Percentiles rank a stretch among this genome's conserved stretches.
Evolutionary conservation across 2,797 vertebrate genomes (phyloP).

Genomic region (Steatocranus sp.): DNA sequence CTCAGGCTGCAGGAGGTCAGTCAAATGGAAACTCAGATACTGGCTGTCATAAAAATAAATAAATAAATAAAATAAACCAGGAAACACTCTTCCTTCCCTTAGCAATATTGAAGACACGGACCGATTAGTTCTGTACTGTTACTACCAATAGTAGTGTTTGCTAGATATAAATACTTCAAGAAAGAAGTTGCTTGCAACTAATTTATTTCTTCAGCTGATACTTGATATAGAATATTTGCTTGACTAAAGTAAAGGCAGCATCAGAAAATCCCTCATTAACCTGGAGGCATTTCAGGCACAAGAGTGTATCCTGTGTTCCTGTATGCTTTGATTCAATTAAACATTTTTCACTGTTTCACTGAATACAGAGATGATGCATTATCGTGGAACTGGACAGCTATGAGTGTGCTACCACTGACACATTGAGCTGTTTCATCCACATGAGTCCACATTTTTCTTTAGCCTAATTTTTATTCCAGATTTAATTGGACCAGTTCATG

Average conservation of each 20-base stretch:
- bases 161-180: background rate
- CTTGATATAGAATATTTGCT: background rate
- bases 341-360: background rate
- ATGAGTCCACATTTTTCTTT: background rate
- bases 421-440: background rate
- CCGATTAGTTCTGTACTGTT: background rate
- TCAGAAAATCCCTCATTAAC: background rate
- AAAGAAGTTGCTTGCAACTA: background rate
- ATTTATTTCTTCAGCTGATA: background rate
- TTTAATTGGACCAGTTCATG: conserved; percentile 27
- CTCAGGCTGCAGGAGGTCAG: background rate
- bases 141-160: background rate
- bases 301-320: background rate
- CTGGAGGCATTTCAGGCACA: background rate
- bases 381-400: background rate
- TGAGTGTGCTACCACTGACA: background rate
- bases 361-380: background rate
- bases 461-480: conserved; percentile 3
- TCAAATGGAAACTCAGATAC: background rate
- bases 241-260: background rate
- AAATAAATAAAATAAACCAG: background rate
- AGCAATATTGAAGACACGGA: background rate
- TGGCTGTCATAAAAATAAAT: background rate
- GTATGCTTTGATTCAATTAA: background rate
- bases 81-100: background rate